Conservation (phyloP, 2,113 vertebrate species). For the Chlamydotis undulata region DNA sequence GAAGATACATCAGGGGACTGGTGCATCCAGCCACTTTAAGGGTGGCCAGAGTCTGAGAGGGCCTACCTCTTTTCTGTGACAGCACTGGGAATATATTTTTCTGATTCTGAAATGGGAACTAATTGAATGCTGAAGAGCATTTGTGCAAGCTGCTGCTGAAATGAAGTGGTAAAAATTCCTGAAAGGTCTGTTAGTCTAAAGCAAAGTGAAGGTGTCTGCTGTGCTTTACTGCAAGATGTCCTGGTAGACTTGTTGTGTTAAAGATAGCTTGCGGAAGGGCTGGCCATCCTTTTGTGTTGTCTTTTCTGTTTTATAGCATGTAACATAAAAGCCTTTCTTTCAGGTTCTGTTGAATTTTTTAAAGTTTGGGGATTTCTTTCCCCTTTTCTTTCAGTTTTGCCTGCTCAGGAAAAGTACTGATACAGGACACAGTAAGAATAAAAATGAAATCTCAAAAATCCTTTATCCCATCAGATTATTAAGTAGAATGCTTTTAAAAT, state of each 20-base stretch:
- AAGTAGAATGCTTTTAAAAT: background rate
- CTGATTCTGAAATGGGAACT: background rate
- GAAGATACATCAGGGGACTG: background rate
- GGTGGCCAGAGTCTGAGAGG: background rate
- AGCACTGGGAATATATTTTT: background rate
- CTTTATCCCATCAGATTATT: background rate
- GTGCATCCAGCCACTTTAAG: background rate
- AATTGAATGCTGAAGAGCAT: background rate
- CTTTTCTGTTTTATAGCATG: background rate
- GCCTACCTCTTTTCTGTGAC: background rate
- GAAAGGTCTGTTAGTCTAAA: background rate
- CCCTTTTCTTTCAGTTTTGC: background rate
- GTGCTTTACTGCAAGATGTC: background rate
- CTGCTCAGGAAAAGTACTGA: background rate
- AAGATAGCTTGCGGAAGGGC: background rate
- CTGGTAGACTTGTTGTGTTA: background rate
- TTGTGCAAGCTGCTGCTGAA: slow-evolving; percentile 5
- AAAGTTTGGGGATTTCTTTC: background rate
- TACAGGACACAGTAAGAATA: background rate
- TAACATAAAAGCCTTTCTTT: background rate
- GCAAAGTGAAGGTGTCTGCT: background rate
- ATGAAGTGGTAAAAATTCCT: background rate
- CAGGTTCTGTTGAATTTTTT: background rate
- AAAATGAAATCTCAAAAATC: background rate
- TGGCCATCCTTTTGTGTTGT: background rate